phyloP scores from a whole-genome alignment of 92 coral and sea anemone species.

The Virgularia gustaviana region DNA sequence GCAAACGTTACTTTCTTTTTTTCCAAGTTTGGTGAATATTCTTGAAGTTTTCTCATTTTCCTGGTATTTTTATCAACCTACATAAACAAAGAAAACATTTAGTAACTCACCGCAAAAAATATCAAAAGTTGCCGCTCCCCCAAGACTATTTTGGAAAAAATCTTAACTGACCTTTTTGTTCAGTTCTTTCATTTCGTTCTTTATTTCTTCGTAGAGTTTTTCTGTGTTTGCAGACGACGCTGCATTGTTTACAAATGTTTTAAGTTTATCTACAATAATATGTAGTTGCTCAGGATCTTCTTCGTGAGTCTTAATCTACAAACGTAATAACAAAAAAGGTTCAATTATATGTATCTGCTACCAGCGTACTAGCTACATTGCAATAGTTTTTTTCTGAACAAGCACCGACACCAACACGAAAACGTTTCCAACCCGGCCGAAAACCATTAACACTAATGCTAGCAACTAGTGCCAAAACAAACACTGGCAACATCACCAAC shows the following conservation, averaged over 20 bases:
- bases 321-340: neutral
- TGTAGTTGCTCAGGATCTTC: slow-evolving; percentile 13
- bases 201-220: slow-evolving; percentile 55
- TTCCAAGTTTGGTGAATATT: neutral
- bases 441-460: too few relatives aligned
- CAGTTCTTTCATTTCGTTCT: slow-evolving; percentile 57
- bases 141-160: neutral
- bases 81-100: too few relatives aligned
- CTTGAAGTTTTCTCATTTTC: slow-evolving; percentile 10
- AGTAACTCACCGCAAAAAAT: neutral
- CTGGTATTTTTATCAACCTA: slow-evolving; percentile 21
- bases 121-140: neutral
- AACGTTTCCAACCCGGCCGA: too few relatives aligned
- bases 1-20: neutral
- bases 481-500: too few relatives aligned
- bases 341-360: neutral
- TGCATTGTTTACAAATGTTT: slow-evolving; percentile 2
- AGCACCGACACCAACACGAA: too few relatives aligned
- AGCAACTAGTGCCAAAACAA: too few relatives aligned
- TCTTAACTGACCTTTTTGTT: slow-evolving; percentile 62
- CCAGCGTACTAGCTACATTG: neutral
- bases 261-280: slow-evolving; percentile 12
- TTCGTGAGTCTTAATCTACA: slow-evolving; percentile 19
- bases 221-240: slow-evolving; percentile 12
- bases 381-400: too few relatives aligned